These are phyloP conservation scores for Trachelus troglodyta DNA, from an alignment of 2,888 invertebrate species.

Conservation along the genomic window DNA sequence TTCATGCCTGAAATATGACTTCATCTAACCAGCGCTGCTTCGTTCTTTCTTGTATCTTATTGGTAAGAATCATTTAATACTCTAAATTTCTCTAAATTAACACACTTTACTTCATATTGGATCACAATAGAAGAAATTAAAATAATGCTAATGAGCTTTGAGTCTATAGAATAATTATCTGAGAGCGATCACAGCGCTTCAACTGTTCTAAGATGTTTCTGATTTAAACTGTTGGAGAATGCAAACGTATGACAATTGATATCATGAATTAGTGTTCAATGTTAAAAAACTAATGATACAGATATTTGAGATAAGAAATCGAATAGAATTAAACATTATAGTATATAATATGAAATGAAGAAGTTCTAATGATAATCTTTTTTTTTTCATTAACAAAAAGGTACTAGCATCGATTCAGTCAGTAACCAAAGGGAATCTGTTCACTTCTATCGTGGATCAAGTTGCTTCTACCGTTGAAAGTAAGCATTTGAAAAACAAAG, in stretches of 20 bases:
- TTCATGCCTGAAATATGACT: conserved; percentile 3
- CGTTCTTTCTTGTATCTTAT: background rate
- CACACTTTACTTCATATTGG: background rate
- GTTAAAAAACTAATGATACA: background rate
- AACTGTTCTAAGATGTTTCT: background rate
- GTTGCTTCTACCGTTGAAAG: background rate
- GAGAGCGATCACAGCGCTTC: background rate
- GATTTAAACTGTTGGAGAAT: background rate
- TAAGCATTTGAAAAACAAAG: background rate
- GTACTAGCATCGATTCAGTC: background rate
- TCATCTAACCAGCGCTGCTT: background rate
- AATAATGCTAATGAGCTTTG: background rate
- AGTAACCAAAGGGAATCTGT: background rate
- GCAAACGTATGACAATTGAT: background rate
- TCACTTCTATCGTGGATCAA: background rate
- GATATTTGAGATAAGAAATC: no score
- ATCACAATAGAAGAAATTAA: background rate
- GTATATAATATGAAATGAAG: background rate
- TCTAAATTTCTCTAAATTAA: background rate
- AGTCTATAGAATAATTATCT: background rate
- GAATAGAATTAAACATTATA: background rate
- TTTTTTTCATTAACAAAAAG: background rate
- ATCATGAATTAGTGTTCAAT: background rate
- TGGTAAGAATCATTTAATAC: background rate
- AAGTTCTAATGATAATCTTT: background rate